phyloP scores from a whole-genome alignment of 2,888 invertebrate genomes.

The Yponomeuta malinellus region DNA sequence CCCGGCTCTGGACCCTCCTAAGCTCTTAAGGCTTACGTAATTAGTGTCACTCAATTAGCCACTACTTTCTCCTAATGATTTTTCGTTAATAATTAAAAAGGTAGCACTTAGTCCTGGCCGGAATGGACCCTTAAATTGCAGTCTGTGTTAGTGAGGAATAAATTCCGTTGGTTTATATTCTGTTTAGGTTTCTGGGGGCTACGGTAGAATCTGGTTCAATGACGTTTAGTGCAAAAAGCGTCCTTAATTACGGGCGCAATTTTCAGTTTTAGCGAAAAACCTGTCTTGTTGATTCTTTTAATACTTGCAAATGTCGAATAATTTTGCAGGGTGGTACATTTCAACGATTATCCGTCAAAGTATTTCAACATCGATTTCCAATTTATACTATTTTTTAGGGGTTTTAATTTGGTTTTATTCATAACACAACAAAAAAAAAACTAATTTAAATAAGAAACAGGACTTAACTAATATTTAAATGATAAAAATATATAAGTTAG shows the following conservation, averaged over 20 bases:
- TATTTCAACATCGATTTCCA: too few species aligned
- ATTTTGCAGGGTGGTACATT: too few species aligned
- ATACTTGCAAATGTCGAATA: too few species aligned
- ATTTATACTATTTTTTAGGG: too few species aligned
- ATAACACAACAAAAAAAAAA: too few species aligned
- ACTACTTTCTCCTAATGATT: slow-evolving; percentile 57
- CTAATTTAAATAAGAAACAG: too few species aligned
- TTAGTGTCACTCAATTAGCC: slow-evolving; percentile 74
- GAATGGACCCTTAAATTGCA: slow-evolving; percentile 16
- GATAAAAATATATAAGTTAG: too few species aligned
- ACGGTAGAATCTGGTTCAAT: background rate
- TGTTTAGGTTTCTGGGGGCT: background rate
- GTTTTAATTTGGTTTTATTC: too few species aligned
- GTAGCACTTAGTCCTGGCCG: slow-evolving; percentile 58
- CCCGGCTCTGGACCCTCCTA: slow-evolving; percentile 7
- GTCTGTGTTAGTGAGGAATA: slow-evolving; percentile 1
- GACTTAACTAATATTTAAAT: too few species aligned
- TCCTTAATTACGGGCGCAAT: background rate
- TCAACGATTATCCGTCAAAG: too few species aligned
- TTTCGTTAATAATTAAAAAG: slow-evolving; percentile 73
- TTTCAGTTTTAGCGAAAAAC: background rate
- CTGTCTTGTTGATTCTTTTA: background rate
- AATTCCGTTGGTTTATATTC: slow-evolving; percentile 5
- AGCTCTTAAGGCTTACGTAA: slow-evolving; percentile 68
- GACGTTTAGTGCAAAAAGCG: background rate